A percentile compares a stretch with the other conserved stretches of the same genome.
Evolutionary conservation across 2,113 vertebrate species (phyloP).

Genomic region (Alethe diademata): DNA sequence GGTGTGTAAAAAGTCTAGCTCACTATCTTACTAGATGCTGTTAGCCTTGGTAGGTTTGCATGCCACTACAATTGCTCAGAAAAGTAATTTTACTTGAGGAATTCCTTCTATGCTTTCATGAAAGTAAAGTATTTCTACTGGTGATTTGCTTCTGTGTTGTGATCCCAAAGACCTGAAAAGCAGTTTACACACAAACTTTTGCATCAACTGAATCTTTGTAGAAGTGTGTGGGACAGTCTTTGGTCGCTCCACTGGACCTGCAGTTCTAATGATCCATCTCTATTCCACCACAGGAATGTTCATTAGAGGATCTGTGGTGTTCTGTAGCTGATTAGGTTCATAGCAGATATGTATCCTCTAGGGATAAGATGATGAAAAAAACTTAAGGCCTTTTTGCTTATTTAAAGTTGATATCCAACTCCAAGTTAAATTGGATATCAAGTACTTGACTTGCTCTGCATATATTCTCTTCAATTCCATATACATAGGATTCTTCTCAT

Average conservation of each 20-base stretch:
- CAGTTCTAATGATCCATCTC: slow-evolving; percentile 42
- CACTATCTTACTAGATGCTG: neutral
- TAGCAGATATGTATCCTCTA: neutral
- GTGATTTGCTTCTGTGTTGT: slow-evolving; percentile 21
- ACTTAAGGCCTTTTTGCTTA: slow-evolving; percentile 30
- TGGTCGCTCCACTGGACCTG: neutral
- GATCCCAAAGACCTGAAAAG: slow-evolving; percentile 2
- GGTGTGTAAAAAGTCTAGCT: neutral
- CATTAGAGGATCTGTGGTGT: slow-evolving; percentile 18
- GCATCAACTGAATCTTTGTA: neutral
- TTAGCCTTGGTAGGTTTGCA: neutral
- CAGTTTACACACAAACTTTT: neutral
- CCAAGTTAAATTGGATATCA: slow-evolving; percentile 41
- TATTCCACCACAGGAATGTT: slow-evolving; percentile 26
- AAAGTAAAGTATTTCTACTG: neutral
- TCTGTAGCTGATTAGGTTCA: slow-evolving; percentile 52
- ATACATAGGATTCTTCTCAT: slow-evolving; percentile 51
- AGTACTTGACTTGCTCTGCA: slow-evolving; percentile 23
- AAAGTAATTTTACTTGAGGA: neutral
- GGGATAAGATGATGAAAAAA: slow-evolving; percentile 48
- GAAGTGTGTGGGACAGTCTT: slow-evolving; percentile 17
- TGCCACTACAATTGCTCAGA: neutral
- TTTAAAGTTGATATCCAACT: slow-evolving; percentile 48
- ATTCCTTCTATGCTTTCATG: neutral
- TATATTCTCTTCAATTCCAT: slow-evolving; percentile 17